A percentile compares a stretch with the other conserved stretches of the same genome.
Evolutionary conservation across 2,797 vertebrate genomes (phyloP).

Genomic region (Allobates femoralis): DNA sequence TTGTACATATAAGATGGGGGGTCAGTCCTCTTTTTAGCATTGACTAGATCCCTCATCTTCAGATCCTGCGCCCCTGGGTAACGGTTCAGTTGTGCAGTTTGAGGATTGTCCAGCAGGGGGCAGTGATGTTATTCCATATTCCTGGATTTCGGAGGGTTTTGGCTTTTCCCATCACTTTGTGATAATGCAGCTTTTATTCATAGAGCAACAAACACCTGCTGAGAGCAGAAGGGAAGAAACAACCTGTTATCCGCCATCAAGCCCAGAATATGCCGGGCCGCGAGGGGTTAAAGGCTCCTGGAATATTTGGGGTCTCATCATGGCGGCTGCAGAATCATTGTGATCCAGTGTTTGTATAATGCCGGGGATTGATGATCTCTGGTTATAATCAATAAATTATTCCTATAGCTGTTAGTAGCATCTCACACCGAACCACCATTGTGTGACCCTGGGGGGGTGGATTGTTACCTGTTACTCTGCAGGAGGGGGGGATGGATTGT

Average conservation of each 20-base stretch:
- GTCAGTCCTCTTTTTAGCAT: background rate
- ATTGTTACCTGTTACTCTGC: too few relatives aligned
- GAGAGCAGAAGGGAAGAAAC: slow-evolving; percentile 10
- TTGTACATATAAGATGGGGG: background rate
- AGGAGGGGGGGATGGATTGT: too few relatives aligned
- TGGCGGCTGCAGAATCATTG: background rate
- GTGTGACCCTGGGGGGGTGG: background rate
- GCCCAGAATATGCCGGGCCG: background rate
- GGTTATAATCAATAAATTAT: background rate
- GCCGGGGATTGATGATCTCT: background rate
- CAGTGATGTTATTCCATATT: slow-evolving; percentile 72
- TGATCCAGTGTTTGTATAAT: background rate
- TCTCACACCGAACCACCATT: background rate
- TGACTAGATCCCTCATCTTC: background rate
- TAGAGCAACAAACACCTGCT: slow-evolving; percentile 61
- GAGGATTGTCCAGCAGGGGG: slow-evolving; percentile 73
- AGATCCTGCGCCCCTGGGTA: background rate
- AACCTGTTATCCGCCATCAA: background rate
- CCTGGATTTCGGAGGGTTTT: background rate
- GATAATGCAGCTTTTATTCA: slow-evolving; percentile 58
- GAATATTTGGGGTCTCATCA: background rate
- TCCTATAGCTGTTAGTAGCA: background rate
- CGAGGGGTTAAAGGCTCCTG: slow-evolving; percentile 4
- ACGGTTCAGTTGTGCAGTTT: slow-evolving; percentile 46
- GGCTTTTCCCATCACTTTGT: slow-evolving; percentile 69